phyloP scores from a whole-genome alignment of 2,797 vertebrate species.

The Decapterus maruadsi region DNA sequence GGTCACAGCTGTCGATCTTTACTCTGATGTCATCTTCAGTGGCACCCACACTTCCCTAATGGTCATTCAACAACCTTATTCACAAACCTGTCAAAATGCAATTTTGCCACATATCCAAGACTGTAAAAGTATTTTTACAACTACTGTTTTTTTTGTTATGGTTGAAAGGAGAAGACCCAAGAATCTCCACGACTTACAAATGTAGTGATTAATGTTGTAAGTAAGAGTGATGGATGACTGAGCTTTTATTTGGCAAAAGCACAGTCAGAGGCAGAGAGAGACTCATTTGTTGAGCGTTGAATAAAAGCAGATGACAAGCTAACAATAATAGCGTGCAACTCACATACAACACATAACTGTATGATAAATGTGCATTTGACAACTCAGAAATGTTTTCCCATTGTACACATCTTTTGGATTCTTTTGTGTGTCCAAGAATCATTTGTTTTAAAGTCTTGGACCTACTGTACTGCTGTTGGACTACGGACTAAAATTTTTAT shows the following conservation, averaged over 20 bases:
- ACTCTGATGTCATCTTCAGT: not conserved
- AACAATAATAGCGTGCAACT: not conserved
- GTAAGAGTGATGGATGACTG: not conserved
- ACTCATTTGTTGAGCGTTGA: too few species aligned
- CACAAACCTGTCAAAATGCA: too few species aligned
- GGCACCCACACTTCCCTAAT: not conserved
- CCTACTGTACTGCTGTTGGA: not conserved
- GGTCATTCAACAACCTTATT: not conserved
- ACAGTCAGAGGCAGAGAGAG: not conserved
- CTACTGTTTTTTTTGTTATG: not conserved
- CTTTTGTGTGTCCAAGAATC: not conserved
- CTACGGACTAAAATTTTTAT: not conserved
- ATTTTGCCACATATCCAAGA: not conserved
- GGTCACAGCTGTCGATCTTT: too few species aligned
- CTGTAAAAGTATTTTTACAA: not conserved
- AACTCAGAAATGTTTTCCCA: too few species aligned
- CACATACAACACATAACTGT: not conserved
- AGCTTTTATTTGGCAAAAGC: not conserved
- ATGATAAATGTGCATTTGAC: too few species aligned
- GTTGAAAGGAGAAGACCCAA: not conserved
- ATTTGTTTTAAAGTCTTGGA: not conserved
- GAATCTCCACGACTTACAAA: constrained; percentile 3
- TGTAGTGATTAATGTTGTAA: not conserved
- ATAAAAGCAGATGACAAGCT: not conserved
- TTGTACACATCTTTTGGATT: too few species aligned